Evolutionary conservation across 64 coral and sea anemone species (phyloP).

Genomic region (Pocillopora damicornis): DNA sequence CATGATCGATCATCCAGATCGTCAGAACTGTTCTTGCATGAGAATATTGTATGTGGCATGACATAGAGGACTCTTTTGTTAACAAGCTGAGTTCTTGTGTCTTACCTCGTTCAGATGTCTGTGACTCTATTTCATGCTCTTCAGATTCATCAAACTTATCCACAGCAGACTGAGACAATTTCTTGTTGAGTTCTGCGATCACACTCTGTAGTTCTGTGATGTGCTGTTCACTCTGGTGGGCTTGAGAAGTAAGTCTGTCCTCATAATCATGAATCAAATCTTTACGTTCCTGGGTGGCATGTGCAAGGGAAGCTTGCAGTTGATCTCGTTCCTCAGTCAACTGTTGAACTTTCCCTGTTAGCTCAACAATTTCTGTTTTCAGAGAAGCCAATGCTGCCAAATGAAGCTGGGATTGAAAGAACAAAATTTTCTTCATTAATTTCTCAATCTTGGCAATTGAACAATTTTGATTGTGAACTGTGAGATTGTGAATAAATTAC

Average conservation of each 20-base stretch:
- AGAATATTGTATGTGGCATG: too few relatives aligned
- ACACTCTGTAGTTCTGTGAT: slow-evolving; percentile 91
- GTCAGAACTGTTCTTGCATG: too few relatives aligned
- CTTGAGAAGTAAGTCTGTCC: slow-evolving; percentile 47
- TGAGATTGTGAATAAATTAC: neutral
- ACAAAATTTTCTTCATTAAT: neutral
- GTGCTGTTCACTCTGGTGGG: slow-evolving; percentile 82
- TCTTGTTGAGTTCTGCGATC: slow-evolving; percentile 88
- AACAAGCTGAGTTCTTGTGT: neutral
- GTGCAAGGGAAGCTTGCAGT: slow-evolving; percentile 40
- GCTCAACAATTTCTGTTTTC: slow-evolving; percentile 94
- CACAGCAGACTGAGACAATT: slow-evolving; percentile 50
- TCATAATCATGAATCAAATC: slow-evolving; percentile 79
- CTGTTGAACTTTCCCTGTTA: slow-evolving; percentile 79
- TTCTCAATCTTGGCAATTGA: neutral
- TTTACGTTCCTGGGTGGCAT: slow-evolving; percentile 58
- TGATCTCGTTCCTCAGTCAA: slow-evolving; percentile 78
- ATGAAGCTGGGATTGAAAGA: slow-evolving; percentile 53
- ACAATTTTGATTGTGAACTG: neutral
- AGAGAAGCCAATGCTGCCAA: slow-evolving; percentile 86
- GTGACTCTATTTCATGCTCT: slow-evolving; percentile 84
- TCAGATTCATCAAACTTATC: slow-evolving; percentile 91
- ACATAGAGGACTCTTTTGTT: too few relatives aligned
- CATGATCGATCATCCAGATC: too few relatives aligned
- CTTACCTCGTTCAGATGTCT: slow-evolving; percentile 91